Evolutionary conservation across 2,797 vertebrate species (phyloP), one percentile per base, ranked within the genome.

Genomic region (Vespertilio murinus): DNA sequence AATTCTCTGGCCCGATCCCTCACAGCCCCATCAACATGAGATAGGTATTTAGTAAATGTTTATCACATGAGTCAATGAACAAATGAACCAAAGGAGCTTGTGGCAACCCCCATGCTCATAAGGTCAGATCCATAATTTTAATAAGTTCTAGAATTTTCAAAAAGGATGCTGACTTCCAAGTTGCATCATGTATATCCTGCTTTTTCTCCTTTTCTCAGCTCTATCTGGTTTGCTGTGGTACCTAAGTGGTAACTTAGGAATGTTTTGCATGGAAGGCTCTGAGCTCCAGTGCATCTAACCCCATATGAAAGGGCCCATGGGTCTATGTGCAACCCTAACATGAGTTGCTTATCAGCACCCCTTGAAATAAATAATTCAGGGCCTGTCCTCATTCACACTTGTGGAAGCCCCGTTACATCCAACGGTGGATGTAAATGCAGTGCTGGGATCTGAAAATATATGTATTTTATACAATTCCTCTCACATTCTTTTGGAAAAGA

Each of bases 361-460:
- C 47, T 23, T 88, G 54, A 94, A 91, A 84, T 86, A 87, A 94
- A 84, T 88, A 88, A 83, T 77, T 40, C 38, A 83, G 30, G 35
- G 5, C 7, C 25, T 94, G 3, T 54, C 35, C 12, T 67, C 54
- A 78, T 42, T 49, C 65, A 88, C 59, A 88, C 8, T 18, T 52
- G 35, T 82, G 56, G 93, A 93, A 84, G 13, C 30, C 7, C 69
- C 45, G 70, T 84, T 74, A 89, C 88, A 69, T 70, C 23, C 75
- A 94, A 67, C 28, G 30, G 23, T 30, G 56, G 91, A 59, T 81
- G 30, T 61, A 92, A 90, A 93, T 59, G 56, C 18, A 25, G 28
- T 73, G 33, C 38, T 25, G 9, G 69, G 64, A 73, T 6, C 28
- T 59, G 25, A 82, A 92, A 79, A 90, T 11, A 38, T 18, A 85